Base-by-base conservation (phyloP, 30 jellyfish, hydroid and myxozoan species). In the Pelagia noctiluca region DNA sequence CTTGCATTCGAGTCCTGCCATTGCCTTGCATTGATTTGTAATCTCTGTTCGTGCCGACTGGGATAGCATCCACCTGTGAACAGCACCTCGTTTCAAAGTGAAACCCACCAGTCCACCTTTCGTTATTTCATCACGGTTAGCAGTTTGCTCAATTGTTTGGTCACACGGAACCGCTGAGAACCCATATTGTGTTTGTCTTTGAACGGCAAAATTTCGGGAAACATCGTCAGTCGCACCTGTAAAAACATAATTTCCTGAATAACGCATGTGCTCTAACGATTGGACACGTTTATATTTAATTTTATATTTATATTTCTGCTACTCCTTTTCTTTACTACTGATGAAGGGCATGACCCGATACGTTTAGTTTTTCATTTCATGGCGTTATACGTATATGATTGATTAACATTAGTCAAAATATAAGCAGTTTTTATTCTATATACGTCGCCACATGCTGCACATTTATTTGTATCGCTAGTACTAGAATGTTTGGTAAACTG, bases 161-260 rank as follows among this genome's bases (percentile, higher is more conserved):
- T 42, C 57, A 8, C 57, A 42, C 16, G 57, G 57, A 42, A 16
- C 57, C 16, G 57, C 16, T 42, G 57, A 42, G n/a, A 42, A 42
- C 57, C 16, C 57, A 42, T 42, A 42, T 8, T 16, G 57, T 42
- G 57, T 42, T 42, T 42, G 57, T 42, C 57, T 42, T 42, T 42
- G 57, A 42, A 42, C 57, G 16, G 57, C 57, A 42, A 42, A 42
- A 42, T 42, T 42, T 42, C 57, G 57, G 57, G 57, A n/a, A 42
- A 42, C 16, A 42, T 42, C 57, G 12, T 42, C 57, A 42, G 57
- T 42, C 16, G 57, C 57, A 42, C 16, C 57, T 42, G 57, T 16
- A 42, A 16, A 16, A 42, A 42, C 8, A 42, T 16, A 8, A 42
- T 42, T 42, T 16, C 8, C 16, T 42, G 8, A 16, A 16, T 5